Base-by-base conservation (phyloP, 1,140 invertebrate species). In the Macrocentrus cingulum region DNA sequence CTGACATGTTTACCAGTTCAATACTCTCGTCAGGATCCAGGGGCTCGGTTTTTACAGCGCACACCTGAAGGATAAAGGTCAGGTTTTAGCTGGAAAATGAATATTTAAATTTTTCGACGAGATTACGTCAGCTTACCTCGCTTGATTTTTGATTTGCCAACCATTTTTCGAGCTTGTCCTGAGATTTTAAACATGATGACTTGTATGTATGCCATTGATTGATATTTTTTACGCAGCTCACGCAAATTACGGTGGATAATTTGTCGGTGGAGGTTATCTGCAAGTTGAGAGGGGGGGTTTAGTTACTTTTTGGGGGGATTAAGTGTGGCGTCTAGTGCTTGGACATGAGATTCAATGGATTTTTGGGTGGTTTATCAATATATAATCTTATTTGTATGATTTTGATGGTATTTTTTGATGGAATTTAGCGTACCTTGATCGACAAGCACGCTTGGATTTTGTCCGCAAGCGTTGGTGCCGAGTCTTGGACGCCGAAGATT, bases 371-470 rank as follows among this genome's bases (percentile, higher is more conserved):
- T n/a, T n/a, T n/a, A n/a, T n/a, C n/a, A n/a, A n/a, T n/a, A n/a
- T n/a, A n/a, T n/a, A n/a, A n/a, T n/a, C n/a, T n/a, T n/a, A n/a
- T n/a, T n/a, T n/a, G n/a, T n/a, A n/a, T n/a, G n/a, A n/a, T n/a
- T n/a, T n/a, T n/a, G n/a, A n/a, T n/a, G n/a, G n/a, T n/a, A n/a
- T n/a, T n/a, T n/a, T n/a, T n/a, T n/a, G n/a, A n/a, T n/a, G n/a
- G n/a, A 59, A 25, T 32, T 18, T 20, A 75, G 80, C 81, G 50
- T 74, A 85, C 85, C 82, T 86, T 77, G 55, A 87, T 81, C 48
- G 83, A 82, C 60, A 86, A 77, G 64, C 83, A 86, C 64, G 80
- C 80, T 66, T 81, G 79, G 62, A 87, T 87, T 77, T 85, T 85
- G 29, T 72, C 78, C 37, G 79, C 81, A 53, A 87, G 74, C 9